These are phyloP conservation scores for Chelon labrosus DNA, from an alignment of 2,797 vertebrate species.

Conservation along the genomic window DNA sequence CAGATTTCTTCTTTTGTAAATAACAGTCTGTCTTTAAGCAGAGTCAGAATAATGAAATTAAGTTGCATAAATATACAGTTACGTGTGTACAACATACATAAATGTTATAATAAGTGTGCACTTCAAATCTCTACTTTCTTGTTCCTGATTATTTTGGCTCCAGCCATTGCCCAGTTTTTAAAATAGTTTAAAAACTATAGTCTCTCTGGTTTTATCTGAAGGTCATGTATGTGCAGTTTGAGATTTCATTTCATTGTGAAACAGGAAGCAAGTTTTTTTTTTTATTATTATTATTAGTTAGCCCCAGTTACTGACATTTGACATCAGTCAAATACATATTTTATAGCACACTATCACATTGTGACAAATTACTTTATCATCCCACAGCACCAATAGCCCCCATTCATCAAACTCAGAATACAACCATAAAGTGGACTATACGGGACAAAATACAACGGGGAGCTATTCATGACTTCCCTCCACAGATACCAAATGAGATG, in stretches of 20 bases:
- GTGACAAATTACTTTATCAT: background rate
- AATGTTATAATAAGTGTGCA: no score
- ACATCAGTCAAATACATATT: no score
- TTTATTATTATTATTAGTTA: background rate
- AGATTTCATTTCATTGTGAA: background rate
- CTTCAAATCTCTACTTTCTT: background rate
- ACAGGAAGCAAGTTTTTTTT: background rate
- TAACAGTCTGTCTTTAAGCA: no score
- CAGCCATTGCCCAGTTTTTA: background rate
- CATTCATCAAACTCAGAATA: background rate
- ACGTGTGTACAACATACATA: no score
- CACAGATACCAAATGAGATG: background rate
- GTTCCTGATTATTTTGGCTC: background rate
- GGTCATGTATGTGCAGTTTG: background rate
- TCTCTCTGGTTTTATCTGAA: constrained; percentile 37
- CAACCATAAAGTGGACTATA: background rate
- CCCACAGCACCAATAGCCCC: background rate
- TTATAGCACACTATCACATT: background rate
- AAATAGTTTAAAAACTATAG: no score
- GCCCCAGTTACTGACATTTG: background rate
- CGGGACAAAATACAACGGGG: no score
- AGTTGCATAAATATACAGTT: no score
- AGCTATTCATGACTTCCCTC: background rate
- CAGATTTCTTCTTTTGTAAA: no score
- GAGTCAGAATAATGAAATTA: no score